Conservation (phyloP, 1,140 invertebrate species). For the Anastrepha ludens region DNA sequence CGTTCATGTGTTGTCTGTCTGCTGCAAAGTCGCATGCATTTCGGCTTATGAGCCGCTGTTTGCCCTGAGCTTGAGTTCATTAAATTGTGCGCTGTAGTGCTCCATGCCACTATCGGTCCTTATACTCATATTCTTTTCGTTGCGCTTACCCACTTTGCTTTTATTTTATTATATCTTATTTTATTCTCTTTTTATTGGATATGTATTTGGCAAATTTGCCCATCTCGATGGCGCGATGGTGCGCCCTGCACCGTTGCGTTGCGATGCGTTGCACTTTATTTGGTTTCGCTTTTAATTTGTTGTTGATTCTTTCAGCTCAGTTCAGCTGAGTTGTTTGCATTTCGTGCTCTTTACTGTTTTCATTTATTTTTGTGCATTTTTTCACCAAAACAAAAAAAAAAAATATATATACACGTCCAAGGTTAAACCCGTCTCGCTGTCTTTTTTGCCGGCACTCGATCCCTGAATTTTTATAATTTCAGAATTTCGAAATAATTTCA, state of each 20-base stretch:
- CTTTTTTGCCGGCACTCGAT: not conserved
- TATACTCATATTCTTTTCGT: not conserved
- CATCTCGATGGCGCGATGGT: constrained; percentile 3
- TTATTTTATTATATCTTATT: not conserved
- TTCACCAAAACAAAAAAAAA: not conserved
- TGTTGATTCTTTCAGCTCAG: constrained; percentile 48
- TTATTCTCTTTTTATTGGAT: constrained; percentile 43
- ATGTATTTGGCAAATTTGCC: constrained; percentile 45
- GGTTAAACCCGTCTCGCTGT: constrained; percentile 23
- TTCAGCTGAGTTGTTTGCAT: constrained; percentile 45
- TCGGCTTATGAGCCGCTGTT: constrained; percentile 43
- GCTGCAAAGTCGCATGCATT: constrained; percentile 30
- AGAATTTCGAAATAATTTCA: constrained; percentile 19
- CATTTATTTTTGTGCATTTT: not conserved
- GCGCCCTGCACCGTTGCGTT: not conserved
- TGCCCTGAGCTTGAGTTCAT: constrained; percentile 46
- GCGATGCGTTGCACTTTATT: constrained; percentile 47
- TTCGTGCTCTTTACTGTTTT: not conserved
- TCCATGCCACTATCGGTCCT: not conserved
- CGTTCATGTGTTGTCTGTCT: constrained; percentile 24
- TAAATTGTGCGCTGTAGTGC: constrained; percentile 13
- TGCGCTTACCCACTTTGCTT: constrained; percentile 21
- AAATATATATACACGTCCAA: not conserved
- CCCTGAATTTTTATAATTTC: not conserved
- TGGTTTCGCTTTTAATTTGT: constrained; percentile 55